Base-by-base conservation (phyloP, 2,888 invertebrate species). In the Nyleta sp. region DNA sequence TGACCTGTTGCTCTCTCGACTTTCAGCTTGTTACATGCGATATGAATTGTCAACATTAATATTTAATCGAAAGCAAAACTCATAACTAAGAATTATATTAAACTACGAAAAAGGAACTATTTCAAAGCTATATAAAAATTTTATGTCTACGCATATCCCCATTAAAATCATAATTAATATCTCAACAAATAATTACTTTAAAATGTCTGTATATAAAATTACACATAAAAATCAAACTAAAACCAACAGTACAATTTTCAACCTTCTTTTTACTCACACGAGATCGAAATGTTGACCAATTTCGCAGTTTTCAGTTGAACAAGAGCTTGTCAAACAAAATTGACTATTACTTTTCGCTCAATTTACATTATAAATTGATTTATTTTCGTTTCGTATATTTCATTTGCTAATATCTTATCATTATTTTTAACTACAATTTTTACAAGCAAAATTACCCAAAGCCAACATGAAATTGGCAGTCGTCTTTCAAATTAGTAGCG, bases 401-500 rank as follows among this genome's bases (percentile, higher is more conserved):
- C 11, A 46, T 11, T 46, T 46, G 3, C 4, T n/a, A n/a, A n/a
- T n/a, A n/a, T 28, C 28, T 28, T 28, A 28, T 28, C 1, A 10
- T 28, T 28, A 28, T 8, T 7, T 10, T 28, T 28, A 28, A 28
- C 5, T 6, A 38, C 5, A 38, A n/a, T 38, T 5, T n/a, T 11
- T 38, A 24, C 6, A 28, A 22, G 46, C 46, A 17, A 40, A 67
- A 79, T 87, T 91, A 95, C 95, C 98, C 99, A 91, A 98, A 95
- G 0, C 97, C 98, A 85, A 95, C 96, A 91, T 96, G 95, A 89
- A 99, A 99, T 80, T 95, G 94, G 88, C 99, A 99, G 87, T 99
- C 99, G 87, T 99, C 98, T 88, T 99, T 96, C 7, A 99, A 92
- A 87, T 95, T 95, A 5, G 95, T 95, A 0, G 99, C 97, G 4